Evolutionary conservation across 2,113 vertebrate genomes (phyloP).

Genomic region (Oxyura jamaicensis): DNA sequence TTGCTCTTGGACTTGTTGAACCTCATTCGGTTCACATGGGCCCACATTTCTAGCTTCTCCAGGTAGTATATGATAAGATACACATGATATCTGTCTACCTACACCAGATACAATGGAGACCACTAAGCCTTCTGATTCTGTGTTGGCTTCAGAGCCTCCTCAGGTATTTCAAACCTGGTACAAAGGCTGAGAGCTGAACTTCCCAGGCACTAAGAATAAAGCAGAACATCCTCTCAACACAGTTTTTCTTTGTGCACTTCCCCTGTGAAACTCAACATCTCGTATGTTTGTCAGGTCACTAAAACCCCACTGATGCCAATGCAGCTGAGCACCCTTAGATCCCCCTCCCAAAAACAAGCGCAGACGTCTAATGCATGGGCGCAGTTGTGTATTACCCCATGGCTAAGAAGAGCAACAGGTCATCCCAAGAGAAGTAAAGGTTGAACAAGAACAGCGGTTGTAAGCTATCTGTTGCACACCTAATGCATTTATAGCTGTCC

Average conservation of each 20-base stretch:
- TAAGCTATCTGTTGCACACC: not conserved
- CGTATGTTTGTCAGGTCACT: not conserved
- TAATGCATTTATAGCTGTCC: not conserved
- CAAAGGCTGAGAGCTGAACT: not conserved
- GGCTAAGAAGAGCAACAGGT: not conserved
- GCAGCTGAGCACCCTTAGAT: not conserved
- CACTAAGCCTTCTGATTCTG: not conserved
- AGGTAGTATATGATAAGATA: not conserved
- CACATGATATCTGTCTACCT: not conserved
- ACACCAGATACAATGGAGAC: not conserved
- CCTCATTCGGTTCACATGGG: no score
- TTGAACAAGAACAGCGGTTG: not conserved
- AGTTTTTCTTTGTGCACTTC: not conserved
- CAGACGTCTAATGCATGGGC: fast-evolving
- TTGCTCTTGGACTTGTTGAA: no score
- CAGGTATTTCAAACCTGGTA: not conserved
- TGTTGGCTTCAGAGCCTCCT: not conserved
- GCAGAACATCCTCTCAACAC: not conserved
- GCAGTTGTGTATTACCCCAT: not conserved
- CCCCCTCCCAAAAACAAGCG: not conserved
- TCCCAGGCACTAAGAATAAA: not conserved
- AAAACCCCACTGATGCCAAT: not conserved
- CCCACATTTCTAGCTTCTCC: no score
- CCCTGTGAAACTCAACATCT: not conserved
- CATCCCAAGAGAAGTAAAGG: not conserved